Conservation (phyloP, 2,888 invertebrate genomes). For the Amiota mariae region DNA sequence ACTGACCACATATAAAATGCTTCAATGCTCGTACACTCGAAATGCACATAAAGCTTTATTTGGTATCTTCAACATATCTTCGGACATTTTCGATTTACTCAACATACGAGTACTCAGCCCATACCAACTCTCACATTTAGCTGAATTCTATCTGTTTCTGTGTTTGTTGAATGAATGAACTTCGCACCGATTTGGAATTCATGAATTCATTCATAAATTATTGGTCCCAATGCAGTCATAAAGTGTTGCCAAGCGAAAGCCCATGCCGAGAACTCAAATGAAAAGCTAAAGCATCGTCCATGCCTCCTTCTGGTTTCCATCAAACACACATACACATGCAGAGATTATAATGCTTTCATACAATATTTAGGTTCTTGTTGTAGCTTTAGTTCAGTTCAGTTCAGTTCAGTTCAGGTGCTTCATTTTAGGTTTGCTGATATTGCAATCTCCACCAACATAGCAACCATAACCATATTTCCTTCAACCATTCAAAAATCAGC, state of each 20-base stretch:
- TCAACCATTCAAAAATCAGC: background rate
- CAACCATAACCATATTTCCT: background rate
- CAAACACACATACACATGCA: no score
- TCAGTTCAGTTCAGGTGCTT: conserved; percentile 26
- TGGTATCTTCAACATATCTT: conserved; percentile 36
- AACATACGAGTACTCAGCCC: background rate
- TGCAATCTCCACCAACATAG: conserved; percentile 13
- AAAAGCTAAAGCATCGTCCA: no score
- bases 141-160: background rate
- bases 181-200: conserved; percentile 55
- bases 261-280: background rate
- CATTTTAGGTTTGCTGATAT: conserved; percentile 28
- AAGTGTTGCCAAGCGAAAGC: conserved; percentile 45
- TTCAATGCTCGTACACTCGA: background rate
- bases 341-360: no score
- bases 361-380: background rate
- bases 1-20: conserved; percentile 17
- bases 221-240: conserved; percentile 65
- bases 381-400: no score
- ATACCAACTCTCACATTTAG: no score
- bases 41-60: conserved; percentile 30
- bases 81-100: conserved; percentile 51
- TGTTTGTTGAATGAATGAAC: conserved; percentile 16
- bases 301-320: no score
- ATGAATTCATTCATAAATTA: conserved; percentile 69